These are phyloP conservation scores for Sanderia malayensis DNA, from an alignment of 30 jellyfish, hydroid and myxozoan species.

Conservation along the genomic window DNA sequence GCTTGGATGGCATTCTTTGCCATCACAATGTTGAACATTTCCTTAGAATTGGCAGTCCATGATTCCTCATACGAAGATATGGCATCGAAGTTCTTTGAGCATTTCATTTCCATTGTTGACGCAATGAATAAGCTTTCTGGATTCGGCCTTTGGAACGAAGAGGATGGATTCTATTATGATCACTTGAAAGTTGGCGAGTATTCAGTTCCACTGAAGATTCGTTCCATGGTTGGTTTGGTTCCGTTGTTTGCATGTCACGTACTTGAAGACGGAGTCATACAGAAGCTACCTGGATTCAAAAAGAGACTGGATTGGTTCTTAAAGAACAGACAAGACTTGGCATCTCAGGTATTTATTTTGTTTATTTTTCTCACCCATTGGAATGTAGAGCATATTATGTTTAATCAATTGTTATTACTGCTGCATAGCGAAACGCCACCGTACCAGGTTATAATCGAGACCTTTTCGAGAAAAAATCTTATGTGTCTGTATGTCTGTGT, in stretches of 20 bases:
- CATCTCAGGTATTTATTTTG: conserved; percentile 57
- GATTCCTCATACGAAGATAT: conserved; percentile 88
- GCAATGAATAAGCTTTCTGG: conserved; percentile 88
- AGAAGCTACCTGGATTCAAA: conserved; percentile 90
- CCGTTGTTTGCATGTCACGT: conserved; percentile 84
- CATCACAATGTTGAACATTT: conserved; percentile 65
- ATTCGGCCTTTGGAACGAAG: conserved; percentile 88
- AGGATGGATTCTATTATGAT: conserved; percentile 91
- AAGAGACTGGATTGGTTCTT: conserved; percentile 93
- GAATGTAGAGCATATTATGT: no score
- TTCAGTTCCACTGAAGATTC: conserved; percentile 65
- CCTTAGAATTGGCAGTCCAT: conserved; percentile 74
- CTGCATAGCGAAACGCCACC: no score
- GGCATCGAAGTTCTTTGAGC: conserved; percentile 97
- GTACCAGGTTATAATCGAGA: no score
- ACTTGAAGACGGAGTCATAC: conserved; percentile 84
- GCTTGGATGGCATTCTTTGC: conserved; percentile 98
- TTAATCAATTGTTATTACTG: no score
- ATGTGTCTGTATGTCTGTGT: no score
- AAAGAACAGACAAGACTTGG: conserved; percentile 69
- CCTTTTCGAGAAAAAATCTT: no score
- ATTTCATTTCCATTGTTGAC: conserved; percentile 79
- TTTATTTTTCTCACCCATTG: no score
- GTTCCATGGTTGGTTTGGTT: conserved; percentile 92
- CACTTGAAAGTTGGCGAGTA: conserved; percentile 56